Base-by-base conservation (phyloP, 2,113 vertebrate species). In the Monopterus albus region DNA sequence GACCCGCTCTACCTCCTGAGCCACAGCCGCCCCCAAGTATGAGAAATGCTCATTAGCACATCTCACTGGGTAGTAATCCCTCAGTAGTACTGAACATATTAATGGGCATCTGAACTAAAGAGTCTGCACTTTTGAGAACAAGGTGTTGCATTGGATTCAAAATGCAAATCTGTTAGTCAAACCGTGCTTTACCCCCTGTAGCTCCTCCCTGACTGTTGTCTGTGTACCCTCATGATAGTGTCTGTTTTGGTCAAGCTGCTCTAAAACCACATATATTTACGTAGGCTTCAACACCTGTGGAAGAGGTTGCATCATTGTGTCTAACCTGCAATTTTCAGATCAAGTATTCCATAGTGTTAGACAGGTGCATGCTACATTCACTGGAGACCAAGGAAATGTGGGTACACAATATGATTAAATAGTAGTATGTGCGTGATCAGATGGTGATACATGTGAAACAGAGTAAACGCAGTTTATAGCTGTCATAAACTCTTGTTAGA, bases 171-270 rank as follows among this genome's bases (percentile, higher is more conserved):
- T 69, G 26, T 70, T 33, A 45, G 61, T 56, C 39, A 72, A 75
- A 75, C 46, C 66, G 56, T 60, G 36, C 47, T 57, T 14, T 43
- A 69, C 53, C 75, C 74, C 59, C 64, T 49, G 40, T 28, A 75
- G 71, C 70, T 72, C 74, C 66, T 81, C 49, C 66, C 59, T 78
- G 57, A 66, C 70, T 61, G 21, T 77, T 79, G 35, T 83, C 63
- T 67, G 33, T 53, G 57, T 47, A 71, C 42, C 78, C 82, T 86
- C 61, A 90, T 86, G 88, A 90, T 72, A 49, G 31, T 91, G 88
- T 92, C 87, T 90, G 86, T 71, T 82, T 81, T 81, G 76, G 80
- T 78, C 43, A 71, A 66, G 83, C 78, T 85, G 79, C 69, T 78
- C 18, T 26, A 66, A 56, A 33, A 43, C 23, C 33, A 58, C 25